These are phyloP conservation scores for Drosophila hamatofila DNA, from an alignment of 2,888 invertebrate genomes.

Conservation along the genomic window DNA sequence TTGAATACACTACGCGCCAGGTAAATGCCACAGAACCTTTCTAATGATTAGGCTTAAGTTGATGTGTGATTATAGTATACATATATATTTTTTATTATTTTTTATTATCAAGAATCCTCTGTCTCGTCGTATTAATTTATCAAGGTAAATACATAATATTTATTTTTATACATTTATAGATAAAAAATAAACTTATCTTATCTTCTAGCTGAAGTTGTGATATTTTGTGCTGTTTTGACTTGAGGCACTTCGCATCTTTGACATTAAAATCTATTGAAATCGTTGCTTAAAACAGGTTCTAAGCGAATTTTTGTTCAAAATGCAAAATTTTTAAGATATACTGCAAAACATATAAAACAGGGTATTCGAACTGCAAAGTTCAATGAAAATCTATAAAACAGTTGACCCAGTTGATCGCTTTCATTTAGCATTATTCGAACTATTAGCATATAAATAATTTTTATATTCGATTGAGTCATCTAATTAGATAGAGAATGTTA, in stretches of 20 bases:
- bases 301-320: not conserved
- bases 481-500: conserved; percentile 43
- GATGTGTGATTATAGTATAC: not conserved
- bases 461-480: conserved; percentile 17
- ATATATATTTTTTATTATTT: too few species aligned
- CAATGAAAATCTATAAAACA: not conserved
- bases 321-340: not conserved
- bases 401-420: conserved; percentile 1
- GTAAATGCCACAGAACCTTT: not conserved
- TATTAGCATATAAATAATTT: not conserved
- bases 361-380: not conserved
- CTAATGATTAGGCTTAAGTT: not conserved
- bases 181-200: conserved; percentile 3
- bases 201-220: not conserved
- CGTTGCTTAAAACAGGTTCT: not conserved
- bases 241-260: not conserved
- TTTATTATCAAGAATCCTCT: too few species aligned
- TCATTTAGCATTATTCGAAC: not conserved
- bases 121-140: too few species aligned
- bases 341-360: not conserved
- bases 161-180: not conserved
- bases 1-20: not conserved
- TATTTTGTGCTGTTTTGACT: not conserved
- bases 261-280: not conserved
- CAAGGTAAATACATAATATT: not conserved